phyloP scores from a whole-genome alignment of 2,888 invertebrate genomes.

The Odontomyia ornata region DNA sequence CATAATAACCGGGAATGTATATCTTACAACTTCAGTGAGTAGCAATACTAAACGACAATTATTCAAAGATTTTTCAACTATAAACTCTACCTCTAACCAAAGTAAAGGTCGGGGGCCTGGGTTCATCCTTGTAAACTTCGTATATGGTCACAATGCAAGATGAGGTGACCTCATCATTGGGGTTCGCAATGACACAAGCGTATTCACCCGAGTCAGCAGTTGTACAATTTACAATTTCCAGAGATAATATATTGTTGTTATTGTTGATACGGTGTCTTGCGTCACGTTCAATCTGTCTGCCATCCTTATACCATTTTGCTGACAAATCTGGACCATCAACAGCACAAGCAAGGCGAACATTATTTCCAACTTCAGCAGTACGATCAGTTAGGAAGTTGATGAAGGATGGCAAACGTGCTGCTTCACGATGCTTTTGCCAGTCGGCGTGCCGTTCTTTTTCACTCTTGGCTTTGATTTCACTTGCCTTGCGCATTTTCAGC shows the following conservation, averaged over 20 bases:
- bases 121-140: conserved; percentile 75
- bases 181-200: conserved; percentile 75
- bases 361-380: conserved; percentile 77
- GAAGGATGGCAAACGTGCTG: conserved; percentile 60
- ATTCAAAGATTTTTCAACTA: neutral
- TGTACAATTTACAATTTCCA: conserved; percentile 69
- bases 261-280: conserved; percentile 64
- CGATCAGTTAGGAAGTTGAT: conserved; percentile 75
- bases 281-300: conserved; percentile 64
- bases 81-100: conserved; percentile 67
- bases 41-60: neutral
- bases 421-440: conserved; percentile 63
- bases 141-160: conserved; percentile 80
- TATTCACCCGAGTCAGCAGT: conserved; percentile 74
- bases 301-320: conserved; percentile 80
- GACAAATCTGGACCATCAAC: conserved; percentile 77
- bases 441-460: conserved; percentile 62
- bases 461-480: conserved; percentile 57
- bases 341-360: conserved; percentile 81
- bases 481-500: conserved; percentile 61
- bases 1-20: too few relatives aligned
- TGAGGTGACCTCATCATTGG: conserved; percentile 75
- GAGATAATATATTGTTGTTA: conserved; percentile 69
- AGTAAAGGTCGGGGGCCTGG: conserved; percentile 78
- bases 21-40: neutral